Base-by-base conservation (phyloP, 1,140 invertebrate species). In the Camponotus vicinus region DNA sequence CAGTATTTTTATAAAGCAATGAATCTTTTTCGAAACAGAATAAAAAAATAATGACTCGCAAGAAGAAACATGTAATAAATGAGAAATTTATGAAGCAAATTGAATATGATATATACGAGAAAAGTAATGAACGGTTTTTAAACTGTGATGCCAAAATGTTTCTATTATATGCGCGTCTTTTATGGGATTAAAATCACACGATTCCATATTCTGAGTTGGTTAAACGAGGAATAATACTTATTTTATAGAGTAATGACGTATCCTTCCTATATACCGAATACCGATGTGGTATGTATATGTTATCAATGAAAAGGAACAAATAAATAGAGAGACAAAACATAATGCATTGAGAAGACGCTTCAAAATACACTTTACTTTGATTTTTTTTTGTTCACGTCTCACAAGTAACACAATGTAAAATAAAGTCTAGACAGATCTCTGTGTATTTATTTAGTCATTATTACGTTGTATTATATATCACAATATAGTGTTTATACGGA, bases 141-240 rank as follows among this genome's bases (percentile, higher is more conserved):
- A 94, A 93, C 94, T 95, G 93, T 94, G 94, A 95, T 95, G 94
- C 93, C 92, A 94, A 94, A 93, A 92, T 86, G 88, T 90, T 92
- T 92, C 88, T 91, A 92, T 90, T 94, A 90, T 88, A 90, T 89
- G 90, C 77, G 83, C 90, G 67, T 87, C 73, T 91, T 92, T 91
- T 89, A 87, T 80, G 83, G 4, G 13, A 5, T 86, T 88, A 87
- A 78, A 82, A 88, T 88, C 91, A 73, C 61, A 86, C 66, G 61
- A 89, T 61, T 75, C 63, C 86, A 67, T 85, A 85, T 90, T 89
- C 64, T 82, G 73, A 92, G 84, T 85, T 66, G 77, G 83, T 78
- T 75, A 77, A 88, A 91, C 66, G 76, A 63, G 27, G 27, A 27
- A 27, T 27, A 91, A 90, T 90, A 85, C 77, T 71, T 92, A 92